Evolutionary conservation across 1,140 invertebrate genomes (phyloP).

Genomic region (Prorops nasuta): DNA sequence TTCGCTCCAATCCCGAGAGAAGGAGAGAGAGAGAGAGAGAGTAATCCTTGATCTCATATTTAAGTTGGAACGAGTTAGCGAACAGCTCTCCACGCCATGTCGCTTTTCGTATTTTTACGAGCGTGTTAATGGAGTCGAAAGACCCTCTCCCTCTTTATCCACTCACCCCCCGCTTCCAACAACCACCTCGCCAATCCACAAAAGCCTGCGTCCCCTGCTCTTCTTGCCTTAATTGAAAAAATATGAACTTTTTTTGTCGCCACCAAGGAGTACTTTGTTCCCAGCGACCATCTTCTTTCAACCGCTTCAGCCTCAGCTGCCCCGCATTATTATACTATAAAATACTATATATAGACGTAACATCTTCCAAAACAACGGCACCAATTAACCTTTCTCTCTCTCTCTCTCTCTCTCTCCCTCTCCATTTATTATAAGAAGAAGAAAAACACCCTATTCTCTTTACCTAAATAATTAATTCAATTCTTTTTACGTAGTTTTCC

Average conservation of each 20-base stretch:
- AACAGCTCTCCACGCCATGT: too few relatives aligned
- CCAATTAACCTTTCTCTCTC: too few relatives aligned
- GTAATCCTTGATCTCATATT: slow-evolving; percentile 29
- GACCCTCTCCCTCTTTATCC: slow-evolving; percentile 17
- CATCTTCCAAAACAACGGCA: too few relatives aligned
- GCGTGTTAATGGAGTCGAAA: slow-evolving; percentile 43
- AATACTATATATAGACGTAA: too few relatives aligned
- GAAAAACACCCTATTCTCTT: too few relatives aligned
- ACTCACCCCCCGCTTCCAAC: not conserved
- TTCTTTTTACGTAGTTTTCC: too few relatives aligned
- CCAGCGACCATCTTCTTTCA: slow-evolving; percentile 23
- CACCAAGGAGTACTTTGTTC: slow-evolving; percentile 43
- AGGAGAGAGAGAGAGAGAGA: too few relatives aligned
- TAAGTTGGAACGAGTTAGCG: slow-evolving; percentile 29
- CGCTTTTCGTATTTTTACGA: slow-evolving; percentile 33
- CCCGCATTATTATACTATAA: slow-evolving; percentile 50
- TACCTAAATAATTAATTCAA: too few relatives aligned
- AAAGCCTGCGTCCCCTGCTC: slow-evolving; percentile 15
- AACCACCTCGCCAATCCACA: not conserved
- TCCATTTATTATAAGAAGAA: too few relatives aligned
- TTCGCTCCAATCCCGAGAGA: too few relatives aligned
- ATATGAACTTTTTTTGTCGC: slow-evolving; percentile 54
- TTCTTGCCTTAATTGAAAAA: slow-evolving; percentile 53
- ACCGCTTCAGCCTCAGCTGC: slow-evolving; percentile 37
- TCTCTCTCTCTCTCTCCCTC: too few relatives aligned